These are phyloP conservation scores for Drosophila orosa DNA, from an alignment of 1,140 invertebrate species.

Conservation along the genomic window DNA sequence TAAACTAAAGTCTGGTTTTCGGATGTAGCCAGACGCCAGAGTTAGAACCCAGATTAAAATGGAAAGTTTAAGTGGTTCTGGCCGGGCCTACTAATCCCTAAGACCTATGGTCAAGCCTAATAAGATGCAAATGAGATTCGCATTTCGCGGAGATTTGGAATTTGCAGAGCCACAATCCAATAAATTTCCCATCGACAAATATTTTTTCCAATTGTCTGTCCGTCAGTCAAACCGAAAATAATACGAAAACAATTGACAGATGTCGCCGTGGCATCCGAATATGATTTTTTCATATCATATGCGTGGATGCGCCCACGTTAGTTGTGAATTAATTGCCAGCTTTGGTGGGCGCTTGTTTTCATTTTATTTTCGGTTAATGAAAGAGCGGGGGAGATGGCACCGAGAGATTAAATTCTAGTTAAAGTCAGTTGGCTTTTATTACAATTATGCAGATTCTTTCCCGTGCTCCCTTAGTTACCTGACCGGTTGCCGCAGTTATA, in stretches of 20 bases:
- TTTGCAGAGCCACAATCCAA: conserved; percentile 2
- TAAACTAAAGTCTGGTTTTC: conserved; percentile 9
- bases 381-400: conserved; percentile 21
- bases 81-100: conserved; percentile 8
- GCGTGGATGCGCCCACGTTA: conserved; percentile 25
- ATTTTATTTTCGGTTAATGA: conserved; percentile 22
- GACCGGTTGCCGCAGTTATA: conserved; percentile 67
- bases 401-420: conserved; percentile 14
- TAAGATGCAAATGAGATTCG: conserved; percentile 42
- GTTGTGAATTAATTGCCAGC: conserved; percentile 25
- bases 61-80: conserved; percentile 33
- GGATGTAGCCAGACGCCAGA: neutral
- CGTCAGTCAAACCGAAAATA: neutral
- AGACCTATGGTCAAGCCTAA: conserved; percentile 26
- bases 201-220: conserved; percentile 1
- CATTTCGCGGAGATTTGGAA: conserved; percentile 9
- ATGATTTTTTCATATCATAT: conserved; percentile 36
- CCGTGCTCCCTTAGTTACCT: conserved; percentile 11
- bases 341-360: conserved; percentile 26
- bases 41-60: conserved; percentile 21
- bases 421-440: conserved; percentile 51
- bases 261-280: conserved; percentile 16
- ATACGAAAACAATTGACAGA: conserved; percentile 32
- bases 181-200: conserved; percentile 1
- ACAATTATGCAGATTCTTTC: conserved; percentile 37